Conservation (phyloP, 2,113 vertebrate genomes). For the Rynchops niger region DNA sequence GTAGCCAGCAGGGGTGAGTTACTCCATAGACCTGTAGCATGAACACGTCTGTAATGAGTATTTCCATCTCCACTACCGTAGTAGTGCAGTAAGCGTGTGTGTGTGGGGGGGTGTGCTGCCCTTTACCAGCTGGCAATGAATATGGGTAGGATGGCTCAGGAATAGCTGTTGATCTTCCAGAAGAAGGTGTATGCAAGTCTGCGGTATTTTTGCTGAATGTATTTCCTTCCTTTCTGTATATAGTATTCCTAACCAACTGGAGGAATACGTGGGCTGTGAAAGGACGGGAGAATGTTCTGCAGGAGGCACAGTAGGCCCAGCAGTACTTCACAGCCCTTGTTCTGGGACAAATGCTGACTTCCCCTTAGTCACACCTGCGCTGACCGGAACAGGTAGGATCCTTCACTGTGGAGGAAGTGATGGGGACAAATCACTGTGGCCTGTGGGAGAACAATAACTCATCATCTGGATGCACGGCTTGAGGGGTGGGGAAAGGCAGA, state of each 20-base stretch:
- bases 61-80: background rate
- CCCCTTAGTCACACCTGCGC: conserved; percentile 70
- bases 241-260: conserved; percentile 74
- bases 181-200: background rate
- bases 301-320: conserved; percentile 44
- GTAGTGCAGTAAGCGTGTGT: too few species aligned
- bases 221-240: background rate
- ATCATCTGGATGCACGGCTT: background rate
- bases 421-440: background rate
- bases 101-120: background rate
- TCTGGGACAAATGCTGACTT: conserved; percentile 35
- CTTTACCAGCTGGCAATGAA: background rate
- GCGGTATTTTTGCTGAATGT: background rate
- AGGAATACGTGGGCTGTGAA: conserved; percentile 64
- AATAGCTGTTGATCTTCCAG: background rate
- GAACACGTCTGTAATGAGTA: background rate
- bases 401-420: background rate
- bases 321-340: conserved; percentile 9
- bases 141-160: background rate
- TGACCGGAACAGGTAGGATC: conserved; percentile 71
- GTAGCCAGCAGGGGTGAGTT: background rate
- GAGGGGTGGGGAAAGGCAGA: background rate
- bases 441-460: background rate
- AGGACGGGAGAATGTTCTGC: conserved; percentile 9
- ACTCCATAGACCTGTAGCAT: background rate